These are phyloP conservation scores for Carassius carassius DNA, from an alignment of 2,113 vertebrate species.

Conservation along the genomic window DNA sequence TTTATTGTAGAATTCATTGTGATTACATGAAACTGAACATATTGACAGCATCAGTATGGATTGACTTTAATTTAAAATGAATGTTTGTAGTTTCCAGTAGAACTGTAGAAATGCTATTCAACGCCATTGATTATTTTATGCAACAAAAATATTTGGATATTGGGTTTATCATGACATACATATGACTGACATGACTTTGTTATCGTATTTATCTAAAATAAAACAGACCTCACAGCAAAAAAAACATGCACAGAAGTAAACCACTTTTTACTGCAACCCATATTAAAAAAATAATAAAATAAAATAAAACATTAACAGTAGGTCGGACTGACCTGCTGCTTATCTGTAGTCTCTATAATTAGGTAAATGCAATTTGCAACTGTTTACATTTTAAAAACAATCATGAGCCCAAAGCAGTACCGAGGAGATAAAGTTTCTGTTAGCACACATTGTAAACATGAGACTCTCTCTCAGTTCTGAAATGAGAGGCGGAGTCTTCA, in stretches of 20 bases:
- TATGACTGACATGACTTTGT: background rate
- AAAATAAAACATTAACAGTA: no score
- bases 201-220: background rate
- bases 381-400: background rate
- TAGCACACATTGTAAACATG: background rate
- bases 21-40: background rate
- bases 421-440: background rate
- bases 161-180: background rate
- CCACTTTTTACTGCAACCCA: no score
- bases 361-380: background rate
- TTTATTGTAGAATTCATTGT: background rate
- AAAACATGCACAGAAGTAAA: no score
- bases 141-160: background rate
- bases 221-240: background rate
- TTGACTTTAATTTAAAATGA: background rate
- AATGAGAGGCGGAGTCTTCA: constrained; percentile 2
- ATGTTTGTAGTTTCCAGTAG: background rate
- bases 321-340: no score
- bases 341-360: background rate
- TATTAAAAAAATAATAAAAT: no score
- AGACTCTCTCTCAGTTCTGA: background rate
- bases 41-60: background rate
- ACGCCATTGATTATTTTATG: background rate
- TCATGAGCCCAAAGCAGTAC: background rate
- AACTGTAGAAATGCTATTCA: background rate